Conservation (phyloP, 2,888 invertebrate species). For the Loripinus fragilis region DNA sequence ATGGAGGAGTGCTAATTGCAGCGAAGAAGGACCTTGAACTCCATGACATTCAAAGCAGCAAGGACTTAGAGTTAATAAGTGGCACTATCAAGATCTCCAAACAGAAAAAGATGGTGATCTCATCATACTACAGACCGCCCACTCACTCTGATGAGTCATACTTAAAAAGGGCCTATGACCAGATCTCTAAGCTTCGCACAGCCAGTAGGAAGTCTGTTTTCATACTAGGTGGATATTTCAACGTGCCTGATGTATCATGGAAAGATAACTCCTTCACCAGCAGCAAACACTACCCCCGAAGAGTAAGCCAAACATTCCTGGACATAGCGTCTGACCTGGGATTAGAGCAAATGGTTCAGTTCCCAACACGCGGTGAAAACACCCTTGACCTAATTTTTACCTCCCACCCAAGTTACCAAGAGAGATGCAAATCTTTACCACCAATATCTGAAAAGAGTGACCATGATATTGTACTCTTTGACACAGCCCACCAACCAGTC, state of each 20-base stretch:
- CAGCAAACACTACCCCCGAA: not conserved
- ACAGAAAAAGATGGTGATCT: conserved; percentile 4
- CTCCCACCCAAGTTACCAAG: too few relatives aligned
- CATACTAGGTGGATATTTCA: not conserved
- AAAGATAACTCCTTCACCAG: not conserved
- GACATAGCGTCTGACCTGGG: not conserved
- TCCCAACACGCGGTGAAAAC: conserved; percentile 42
- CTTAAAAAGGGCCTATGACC: not conserved
- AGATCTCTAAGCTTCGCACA: not conserved
- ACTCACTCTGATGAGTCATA: conserved; percentile 6
- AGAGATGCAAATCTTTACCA: conserved; percentile 40
- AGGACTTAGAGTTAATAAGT: too few relatives aligned
- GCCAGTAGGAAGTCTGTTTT: not conserved
- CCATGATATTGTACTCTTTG: conserved; percentile 46
- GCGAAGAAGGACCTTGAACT: too few relatives aligned
- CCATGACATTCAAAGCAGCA: too few relatives aligned
- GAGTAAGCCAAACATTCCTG: conserved; percentile 9
- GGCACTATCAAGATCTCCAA: too few relatives aligned
- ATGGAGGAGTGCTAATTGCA: too few relatives aligned
- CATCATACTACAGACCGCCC: conserved; percentile 33
- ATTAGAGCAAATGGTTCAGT: conserved; percentile 42
- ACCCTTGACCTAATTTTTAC: too few relatives aligned
- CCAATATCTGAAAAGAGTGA: conserved; percentile 38
- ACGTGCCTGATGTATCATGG: not conserved
- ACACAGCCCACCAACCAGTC: conserved; percentile 18